phyloP scores from a whole-genome alignment of 2,113 vertebrate genomes.

The Salvator merianae region DNA sequence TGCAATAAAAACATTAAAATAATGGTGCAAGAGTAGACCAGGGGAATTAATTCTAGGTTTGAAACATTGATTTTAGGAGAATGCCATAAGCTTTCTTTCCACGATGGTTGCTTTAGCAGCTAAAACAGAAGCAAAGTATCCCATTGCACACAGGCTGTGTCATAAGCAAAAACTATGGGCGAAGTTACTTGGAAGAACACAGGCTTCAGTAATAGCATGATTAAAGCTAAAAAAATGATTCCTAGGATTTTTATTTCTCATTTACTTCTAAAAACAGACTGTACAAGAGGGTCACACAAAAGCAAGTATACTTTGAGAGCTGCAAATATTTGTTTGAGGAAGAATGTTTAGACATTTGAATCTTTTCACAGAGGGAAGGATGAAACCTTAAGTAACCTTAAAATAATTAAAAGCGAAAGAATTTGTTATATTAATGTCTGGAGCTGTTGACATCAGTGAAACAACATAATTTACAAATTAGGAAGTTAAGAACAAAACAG shows the following conservation, averaged over 20 bases:
- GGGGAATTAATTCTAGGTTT: not conserved
- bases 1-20: not conserved
- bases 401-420: slow-evolving; percentile 45
- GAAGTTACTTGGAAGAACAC: not conserved
- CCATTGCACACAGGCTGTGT: not conserved
- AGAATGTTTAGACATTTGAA: slow-evolving; percentile 43
- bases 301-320: slow-evolving; percentile 19
- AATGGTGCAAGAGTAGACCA: not conserved
- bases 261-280: not conserved
- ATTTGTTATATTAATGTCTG: slow-evolving; percentile 57
- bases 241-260: not conserved
- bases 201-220: not conserved
- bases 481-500: slow-evolving; percentile 68
- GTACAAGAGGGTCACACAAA: slow-evolving; percentile 18
- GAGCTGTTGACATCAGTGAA: slow-evolving; percentile 53
- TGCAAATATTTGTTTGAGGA: slow-evolving; percentile 14
- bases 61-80: not conserved
- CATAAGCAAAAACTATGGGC: not conserved
- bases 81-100: not conserved
- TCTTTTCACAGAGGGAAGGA: slow-evolving; percentile 47
- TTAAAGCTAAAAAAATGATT: not conserved
- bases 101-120: not conserved
- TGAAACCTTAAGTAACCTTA: slow-evolving; percentile 44
- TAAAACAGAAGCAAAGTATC: too few species aligned
- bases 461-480: slow-evolving; percentile 69